Evolutionary conservation across 2,797 vertebrate genomes (phyloP).

Genomic region (Malacoctenus gilli): DNA sequence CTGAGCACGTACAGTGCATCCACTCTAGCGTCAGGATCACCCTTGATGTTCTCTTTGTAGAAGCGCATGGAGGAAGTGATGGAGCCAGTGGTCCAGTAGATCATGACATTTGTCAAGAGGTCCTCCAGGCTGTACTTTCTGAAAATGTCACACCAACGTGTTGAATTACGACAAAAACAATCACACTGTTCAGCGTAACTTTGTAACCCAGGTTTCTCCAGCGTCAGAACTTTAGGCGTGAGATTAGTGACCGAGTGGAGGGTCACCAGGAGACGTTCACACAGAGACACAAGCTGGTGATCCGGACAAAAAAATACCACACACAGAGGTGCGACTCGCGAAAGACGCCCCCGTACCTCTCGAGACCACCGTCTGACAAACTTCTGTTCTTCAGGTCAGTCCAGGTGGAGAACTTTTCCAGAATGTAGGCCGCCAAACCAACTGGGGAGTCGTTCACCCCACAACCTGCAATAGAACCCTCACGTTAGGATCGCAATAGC

Average conservation of each 20-base stretch:
- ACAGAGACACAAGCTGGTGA: no score
- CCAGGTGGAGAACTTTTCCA: constrained; percentile 92
- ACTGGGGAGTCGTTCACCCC: constrained; percentile 88
- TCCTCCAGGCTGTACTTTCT: constrained; percentile 89
- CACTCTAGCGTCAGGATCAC: constrained; percentile 29
- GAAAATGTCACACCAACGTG: constrained; percentile 8
- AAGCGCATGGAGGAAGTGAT: constrained; percentile 90
- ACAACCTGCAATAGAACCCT: constrained; percentile 76
- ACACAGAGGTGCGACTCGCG: no score
- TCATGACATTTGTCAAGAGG: constrained; percentile 89
- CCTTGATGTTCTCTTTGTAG: constrained; percentile 87
- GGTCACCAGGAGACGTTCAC: no score
- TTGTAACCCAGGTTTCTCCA: not conserved
- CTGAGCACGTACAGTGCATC: constrained; percentile 66
- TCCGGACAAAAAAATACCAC: no score
- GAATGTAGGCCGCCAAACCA: constrained; percentile 88
- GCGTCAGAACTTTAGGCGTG: no score
- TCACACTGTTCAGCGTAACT: not conserved
- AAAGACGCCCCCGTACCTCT: constrained; percentile 76
- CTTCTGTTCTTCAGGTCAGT: constrained; percentile 79
- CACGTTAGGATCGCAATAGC: not conserved
- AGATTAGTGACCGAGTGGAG: no score
- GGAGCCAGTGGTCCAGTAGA: constrained; percentile 90
- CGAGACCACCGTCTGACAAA: constrained; percentile 85
- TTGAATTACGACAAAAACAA: not conserved